Conservation (phyloP, 2,113 vertebrate genomes). For the Mastomys coucha region DNA sequence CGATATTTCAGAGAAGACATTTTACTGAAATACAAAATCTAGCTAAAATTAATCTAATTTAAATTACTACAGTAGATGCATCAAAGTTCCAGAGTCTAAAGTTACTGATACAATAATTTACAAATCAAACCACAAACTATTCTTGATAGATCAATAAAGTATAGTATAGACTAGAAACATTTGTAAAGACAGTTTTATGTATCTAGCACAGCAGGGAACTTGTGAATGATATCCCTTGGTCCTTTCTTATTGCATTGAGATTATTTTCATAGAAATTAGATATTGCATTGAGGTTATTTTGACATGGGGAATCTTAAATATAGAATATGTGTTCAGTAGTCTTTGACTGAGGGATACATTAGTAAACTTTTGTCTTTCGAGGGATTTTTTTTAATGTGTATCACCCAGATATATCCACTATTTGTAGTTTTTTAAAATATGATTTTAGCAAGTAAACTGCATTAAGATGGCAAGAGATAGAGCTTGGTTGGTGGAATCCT, state of each 20-base stretch:
- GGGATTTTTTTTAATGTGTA: background rate
- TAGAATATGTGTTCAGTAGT: background rate
- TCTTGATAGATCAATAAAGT: background rate
- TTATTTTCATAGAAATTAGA: slow-evolving; percentile 11
- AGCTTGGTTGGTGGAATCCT: background rate
- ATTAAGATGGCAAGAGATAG: too few species aligned
- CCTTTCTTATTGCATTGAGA: background rate
- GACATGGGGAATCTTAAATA: background rate
- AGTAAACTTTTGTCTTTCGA: slow-evolving; percentile 16
- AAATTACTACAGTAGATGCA: background rate
- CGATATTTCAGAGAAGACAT: slow-evolving; percentile 27
- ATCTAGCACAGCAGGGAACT: background rate
- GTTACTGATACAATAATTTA: background rate
- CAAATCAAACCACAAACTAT: slow-evolving; percentile 1
- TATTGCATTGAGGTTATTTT: background rate
- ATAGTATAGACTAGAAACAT: background rate
- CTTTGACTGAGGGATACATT: background rate
- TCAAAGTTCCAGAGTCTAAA: background rate
- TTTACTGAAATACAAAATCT: background rate
- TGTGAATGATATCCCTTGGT: background rate
- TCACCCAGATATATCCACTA: background rate
- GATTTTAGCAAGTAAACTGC: slow-evolving; percentile 4
- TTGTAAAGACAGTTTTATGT: background rate
- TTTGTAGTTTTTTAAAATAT: background rate
- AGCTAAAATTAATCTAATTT: slow-evolving; percentile 15